phyloP scores from a whole-genome alignment of 2,888 invertebrate genomes.

The Neoaliturus tenellus region DNA sequence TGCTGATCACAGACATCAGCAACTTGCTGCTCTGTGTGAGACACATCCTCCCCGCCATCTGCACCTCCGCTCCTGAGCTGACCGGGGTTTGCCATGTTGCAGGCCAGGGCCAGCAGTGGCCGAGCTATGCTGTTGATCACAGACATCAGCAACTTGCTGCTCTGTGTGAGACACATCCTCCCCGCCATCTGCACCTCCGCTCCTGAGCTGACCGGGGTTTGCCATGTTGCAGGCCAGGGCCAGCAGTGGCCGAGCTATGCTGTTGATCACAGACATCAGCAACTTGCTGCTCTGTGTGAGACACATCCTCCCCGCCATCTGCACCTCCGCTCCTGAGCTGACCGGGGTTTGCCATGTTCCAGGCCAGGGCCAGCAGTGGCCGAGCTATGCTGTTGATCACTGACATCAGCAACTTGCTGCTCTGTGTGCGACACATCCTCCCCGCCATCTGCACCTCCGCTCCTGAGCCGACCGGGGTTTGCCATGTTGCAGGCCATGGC shows the following conservation, averaged over 20 bases:
- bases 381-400: conserved; percentile 79
- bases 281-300: conserved; percentile 87
- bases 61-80: too few species aligned
- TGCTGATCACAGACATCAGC: too few species aligned
- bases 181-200: conserved; percentile 77
- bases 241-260: conserved; percentile 76
- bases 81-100: too few species aligned
- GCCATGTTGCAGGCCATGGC: too few species aligned
- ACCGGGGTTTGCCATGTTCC: conserved; percentile 74
- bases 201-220: conserved; percentile 67
- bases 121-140: conserved; percentile 79
- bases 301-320: conserved; percentile 83
- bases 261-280: conserved; percentile 83
- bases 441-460: conserved; percentile 77
- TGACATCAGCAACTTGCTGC: conserved; percentile 85
- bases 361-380: conserved; percentile 81
- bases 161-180: conserved; percentile 84
- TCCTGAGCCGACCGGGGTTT: conserved; percentile 76
- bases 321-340: conserved; percentile 72
- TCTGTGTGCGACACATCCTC: conserved; percentile 84
- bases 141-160: conserved; percentile 85
- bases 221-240: conserved; percentile 78
- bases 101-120: conserved; percentile 81
- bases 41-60: too few species aligned
- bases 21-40: too few species aligned